Conservation (phyloP, 2,797 vertebrate genomes). For the Dromococcyx pavoninus region DNA sequence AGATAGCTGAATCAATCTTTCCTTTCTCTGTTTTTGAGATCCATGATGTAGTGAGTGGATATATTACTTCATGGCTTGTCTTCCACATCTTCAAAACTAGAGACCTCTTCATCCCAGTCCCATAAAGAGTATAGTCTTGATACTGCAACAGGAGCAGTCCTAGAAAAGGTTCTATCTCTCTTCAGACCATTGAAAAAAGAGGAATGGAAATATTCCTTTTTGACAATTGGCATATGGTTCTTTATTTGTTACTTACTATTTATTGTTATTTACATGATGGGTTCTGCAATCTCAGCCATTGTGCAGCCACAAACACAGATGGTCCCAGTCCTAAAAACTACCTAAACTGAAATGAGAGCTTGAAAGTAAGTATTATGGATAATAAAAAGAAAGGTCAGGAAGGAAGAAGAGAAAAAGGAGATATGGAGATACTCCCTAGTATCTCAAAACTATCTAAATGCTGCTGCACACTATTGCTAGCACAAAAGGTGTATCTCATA, state of each 20-base stretch:
- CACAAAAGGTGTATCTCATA: background rate
- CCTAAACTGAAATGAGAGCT: background rate
- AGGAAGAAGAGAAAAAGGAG: background rate
- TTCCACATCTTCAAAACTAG: background rate
- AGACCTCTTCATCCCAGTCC: background rate
- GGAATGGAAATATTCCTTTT: background rate
- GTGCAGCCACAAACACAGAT: background rate
- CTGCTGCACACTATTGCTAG: background rate
- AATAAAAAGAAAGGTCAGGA: background rate
- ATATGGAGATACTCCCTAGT: background rate
- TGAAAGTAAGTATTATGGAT: background rate
- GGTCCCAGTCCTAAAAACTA: background rate
- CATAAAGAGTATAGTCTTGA: background rate
- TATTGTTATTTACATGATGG: background rate
- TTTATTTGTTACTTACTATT: background rate
- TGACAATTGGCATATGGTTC: fast-evolving
- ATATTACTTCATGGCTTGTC: background rate
- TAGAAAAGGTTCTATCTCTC: background rate
- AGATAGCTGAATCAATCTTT: background rate
- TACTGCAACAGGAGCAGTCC: background rate
- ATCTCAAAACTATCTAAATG: background rate
- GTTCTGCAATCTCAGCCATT: background rate
- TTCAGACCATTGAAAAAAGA: background rate
- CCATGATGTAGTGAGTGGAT: background rate
- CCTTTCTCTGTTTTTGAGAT: background rate